Conservation (phyloP, 2,797 vertebrate species). For the Eutrigla gurnardus region DNA sequence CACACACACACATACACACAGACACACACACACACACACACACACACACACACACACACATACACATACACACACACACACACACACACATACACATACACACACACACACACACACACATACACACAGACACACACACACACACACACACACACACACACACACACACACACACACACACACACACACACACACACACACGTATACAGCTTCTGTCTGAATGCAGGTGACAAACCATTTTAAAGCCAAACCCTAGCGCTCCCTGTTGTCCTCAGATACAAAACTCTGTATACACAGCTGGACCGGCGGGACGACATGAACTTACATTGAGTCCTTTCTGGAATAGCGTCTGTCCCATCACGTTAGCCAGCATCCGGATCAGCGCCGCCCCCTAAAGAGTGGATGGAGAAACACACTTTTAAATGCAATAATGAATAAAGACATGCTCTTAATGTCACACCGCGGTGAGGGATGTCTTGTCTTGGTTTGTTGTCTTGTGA, state of each 20-base stretch:
- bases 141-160: constrained; percentile 1
- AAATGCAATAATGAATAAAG: not conserved
- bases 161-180: constrained; percentile 12
- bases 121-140: not conserved
- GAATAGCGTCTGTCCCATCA: constrained; percentile 96
- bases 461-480: no score
- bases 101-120: not conserved
- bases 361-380: constrained; percentile 98
- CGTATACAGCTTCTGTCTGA: constrained; percentile 7
- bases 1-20: not conserved
- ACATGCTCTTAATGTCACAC: no score
- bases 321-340: constrained; percentile 97
- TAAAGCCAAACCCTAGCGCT: constrained; percentile 19
- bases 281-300: constrained; percentile 31
- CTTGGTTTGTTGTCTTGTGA: no score
- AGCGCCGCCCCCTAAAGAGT: constrained; percentile 92
- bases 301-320: constrained; percentile 42
- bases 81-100: not conserved
- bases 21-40: constrained; percentile 1
- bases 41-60: not conserved
- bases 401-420: constrained; percentile 48
- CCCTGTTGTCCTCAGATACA: constrained; percentile 25
- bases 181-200: constrained; percentile 29
- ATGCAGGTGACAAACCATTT: constrained; percentile 27
- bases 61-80: constrained; percentile 5